Conservation (phyloP, 1,140 invertebrate genomes). For the Cydia strobilella region DNA sequence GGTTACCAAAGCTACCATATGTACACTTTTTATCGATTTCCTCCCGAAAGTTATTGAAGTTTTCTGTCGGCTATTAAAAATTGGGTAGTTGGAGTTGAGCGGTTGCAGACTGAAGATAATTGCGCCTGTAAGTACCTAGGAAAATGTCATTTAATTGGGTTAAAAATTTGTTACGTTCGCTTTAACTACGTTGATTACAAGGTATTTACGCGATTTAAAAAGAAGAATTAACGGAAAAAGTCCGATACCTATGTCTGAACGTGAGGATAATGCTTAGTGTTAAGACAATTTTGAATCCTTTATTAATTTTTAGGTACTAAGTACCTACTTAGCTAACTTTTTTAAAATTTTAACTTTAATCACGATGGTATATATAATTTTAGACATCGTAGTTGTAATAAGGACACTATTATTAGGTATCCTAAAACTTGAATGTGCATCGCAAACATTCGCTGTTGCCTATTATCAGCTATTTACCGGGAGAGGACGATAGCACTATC, state of each 20-base stretch:
- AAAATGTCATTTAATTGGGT: not conserved
- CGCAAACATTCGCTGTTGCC: not conserved
- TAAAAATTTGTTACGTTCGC: no score
- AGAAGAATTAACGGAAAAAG: no score
- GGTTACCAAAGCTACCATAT: slow-evolving; percentile 13
- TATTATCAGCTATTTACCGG: slow-evolving; percentile 1
- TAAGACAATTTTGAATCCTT: no score
- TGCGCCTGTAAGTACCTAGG: not conserved
- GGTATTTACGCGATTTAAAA: not conserved
- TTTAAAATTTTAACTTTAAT: no score
- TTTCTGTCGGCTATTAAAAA: not conserved
- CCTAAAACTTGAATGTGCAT: not conserved
- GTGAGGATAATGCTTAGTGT: no score
- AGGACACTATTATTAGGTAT: not conserved
- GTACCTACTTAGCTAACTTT: no score
- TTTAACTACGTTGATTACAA: no score
- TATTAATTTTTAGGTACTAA: no score
- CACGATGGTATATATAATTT: no score
- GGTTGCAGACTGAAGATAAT: not conserved
- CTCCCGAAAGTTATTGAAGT: not conserved
- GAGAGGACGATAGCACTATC: slow-evolving; percentile 24
- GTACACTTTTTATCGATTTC: slow-evolving; percentile 6
- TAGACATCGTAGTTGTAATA: not conserved
- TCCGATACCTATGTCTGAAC: no score
- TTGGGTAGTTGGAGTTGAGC: not conserved